These are phyloP conservation scores for Saimiri boliviensis DNA, from an alignment of 2,113 vertebrate species.

Conservation along the genomic window DNA sequence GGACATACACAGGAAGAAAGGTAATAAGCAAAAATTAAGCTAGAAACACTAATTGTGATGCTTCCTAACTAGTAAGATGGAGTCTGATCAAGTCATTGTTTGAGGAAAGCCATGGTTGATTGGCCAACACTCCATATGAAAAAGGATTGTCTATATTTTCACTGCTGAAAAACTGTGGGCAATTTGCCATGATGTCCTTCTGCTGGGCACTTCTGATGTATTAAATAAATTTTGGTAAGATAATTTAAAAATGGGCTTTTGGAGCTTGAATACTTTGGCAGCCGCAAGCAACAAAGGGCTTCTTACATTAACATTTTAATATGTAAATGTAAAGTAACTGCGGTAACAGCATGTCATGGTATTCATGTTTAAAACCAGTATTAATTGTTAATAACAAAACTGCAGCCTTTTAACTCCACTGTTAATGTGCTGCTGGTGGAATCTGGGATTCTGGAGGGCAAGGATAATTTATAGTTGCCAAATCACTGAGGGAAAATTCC, in stretches of 20 bases:
- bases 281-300: slow-evolving; percentile 33
- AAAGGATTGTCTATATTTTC: not conserved
- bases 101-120: not conserved
- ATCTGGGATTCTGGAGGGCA: slow-evolving; percentile 72
- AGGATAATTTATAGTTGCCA: slow-evolving; percentile 80
- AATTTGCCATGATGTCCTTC: not conserved
- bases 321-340: slow-evolving; percentile 76
- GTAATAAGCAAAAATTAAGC: not conserved
- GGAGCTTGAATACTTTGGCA: slow-evolving; percentile 62
- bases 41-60: not conserved
- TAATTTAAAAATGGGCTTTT: slow-evolving; percentile 6
- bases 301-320: slow-evolving; percentile 37
- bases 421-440: slow-evolving; percentile 76
- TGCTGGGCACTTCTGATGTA: not conserved
- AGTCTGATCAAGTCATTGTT: not conserved
- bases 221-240: slow-evolving; percentile 23
- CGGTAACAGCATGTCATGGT: slow-evolving; percentile 73
- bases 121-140: not conserved
- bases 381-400: slow-evolving; percentile 80
- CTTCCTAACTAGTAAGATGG: not conserved
- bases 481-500: slow-evolving; percentile 77
- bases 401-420: slow-evolving; percentile 76
- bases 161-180: not conserved
- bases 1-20: not conserved
- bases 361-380: slow-evolving; percentile 78